These are phyloP conservation scores for Glandiceps talaboti DNA, from an alignment of 53 echinoderm and acorn worm genomes.

Conservation along the genomic window DNA sequence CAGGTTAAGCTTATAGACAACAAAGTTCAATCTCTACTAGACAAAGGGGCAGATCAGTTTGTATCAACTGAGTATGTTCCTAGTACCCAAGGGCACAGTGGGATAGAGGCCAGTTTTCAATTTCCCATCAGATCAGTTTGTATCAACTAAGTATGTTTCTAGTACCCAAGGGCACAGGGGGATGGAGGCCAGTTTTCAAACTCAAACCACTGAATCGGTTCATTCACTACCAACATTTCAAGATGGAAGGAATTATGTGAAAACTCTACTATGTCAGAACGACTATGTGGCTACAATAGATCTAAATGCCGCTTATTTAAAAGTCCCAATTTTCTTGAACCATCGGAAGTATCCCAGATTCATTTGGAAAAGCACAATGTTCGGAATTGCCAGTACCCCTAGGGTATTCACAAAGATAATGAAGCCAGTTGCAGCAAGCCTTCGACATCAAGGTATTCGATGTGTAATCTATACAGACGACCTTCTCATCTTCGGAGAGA, in stretches of 20 bases:
- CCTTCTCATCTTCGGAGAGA: neutral
- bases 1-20: neutral
- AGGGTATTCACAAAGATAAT: neutral
- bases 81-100: neutral
- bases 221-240: neutral
- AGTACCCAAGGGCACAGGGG: neutral
- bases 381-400: neutral
- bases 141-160: neutral
- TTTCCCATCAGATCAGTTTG: neutral
- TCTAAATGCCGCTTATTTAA: neutral
- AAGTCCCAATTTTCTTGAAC: neutral
- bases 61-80: neutral
- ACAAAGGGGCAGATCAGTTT: neutral
- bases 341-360: neutral
- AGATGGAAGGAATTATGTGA: neutral
- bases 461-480: neutral
- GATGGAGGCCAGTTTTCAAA: neutral
- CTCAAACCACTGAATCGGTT: neutral
- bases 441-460: neutral
- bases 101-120: neutral
- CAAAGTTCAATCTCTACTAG: neutral
- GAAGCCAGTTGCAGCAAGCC: neutral
- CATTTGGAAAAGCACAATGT: neutral
- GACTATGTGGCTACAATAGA: neutral
- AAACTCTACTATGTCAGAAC: neutral